These are phyloP conservation scores for Anguilla pacifica DNA, from an alignment of 2,797 vertebrate genomes.

Conservation along the genomic window DNA sequence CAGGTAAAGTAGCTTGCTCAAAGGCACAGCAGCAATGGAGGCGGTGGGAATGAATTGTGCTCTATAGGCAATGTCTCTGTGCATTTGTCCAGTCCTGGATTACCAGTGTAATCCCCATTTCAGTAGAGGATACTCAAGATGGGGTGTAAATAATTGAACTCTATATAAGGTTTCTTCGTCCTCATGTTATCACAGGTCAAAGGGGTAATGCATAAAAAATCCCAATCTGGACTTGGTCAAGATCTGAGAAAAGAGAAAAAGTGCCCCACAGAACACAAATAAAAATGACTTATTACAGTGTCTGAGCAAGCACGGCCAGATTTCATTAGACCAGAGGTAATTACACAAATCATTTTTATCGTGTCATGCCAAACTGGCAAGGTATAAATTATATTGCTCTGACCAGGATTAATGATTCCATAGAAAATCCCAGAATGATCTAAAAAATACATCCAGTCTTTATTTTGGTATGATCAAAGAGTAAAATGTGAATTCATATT, in stretches of 20 bases:
- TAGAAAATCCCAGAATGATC: not conserved
- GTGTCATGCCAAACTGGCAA: not conserved
- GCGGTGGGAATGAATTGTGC: not conserved
- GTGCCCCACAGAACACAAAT: not conserved
- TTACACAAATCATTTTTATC: conserved; percentile 5
- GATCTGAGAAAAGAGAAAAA: not conserved
- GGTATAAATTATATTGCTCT: not conserved
- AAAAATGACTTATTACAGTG: not conserved
- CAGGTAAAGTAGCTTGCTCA: conserved; percentile 29
- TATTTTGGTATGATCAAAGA: not conserved
- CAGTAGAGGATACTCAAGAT: conserved; percentile 29
- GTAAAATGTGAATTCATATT: not conserved
- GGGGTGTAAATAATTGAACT: conserved; percentile 51
- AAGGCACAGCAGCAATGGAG: conserved; percentile 47
- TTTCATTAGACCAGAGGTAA: not conserved
- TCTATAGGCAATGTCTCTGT: conserved; percentile 32
- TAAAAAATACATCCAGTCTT: not conserved
- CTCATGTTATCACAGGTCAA: conserved; percentile 46
- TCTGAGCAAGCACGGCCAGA: not conserved
- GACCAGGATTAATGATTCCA: not conserved
- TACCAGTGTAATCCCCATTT: conserved; percentile 39
- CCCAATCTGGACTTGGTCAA: not conserved
- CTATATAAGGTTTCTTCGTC: conserved; percentile 49
- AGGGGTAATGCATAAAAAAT: conserved; percentile 52
- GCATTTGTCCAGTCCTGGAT: conserved; percentile 30